These are phyloP conservation scores for Perca fluviatilis DNA, from an alignment of 2,113 vertebrate species.

Conservation along the genomic window DNA sequence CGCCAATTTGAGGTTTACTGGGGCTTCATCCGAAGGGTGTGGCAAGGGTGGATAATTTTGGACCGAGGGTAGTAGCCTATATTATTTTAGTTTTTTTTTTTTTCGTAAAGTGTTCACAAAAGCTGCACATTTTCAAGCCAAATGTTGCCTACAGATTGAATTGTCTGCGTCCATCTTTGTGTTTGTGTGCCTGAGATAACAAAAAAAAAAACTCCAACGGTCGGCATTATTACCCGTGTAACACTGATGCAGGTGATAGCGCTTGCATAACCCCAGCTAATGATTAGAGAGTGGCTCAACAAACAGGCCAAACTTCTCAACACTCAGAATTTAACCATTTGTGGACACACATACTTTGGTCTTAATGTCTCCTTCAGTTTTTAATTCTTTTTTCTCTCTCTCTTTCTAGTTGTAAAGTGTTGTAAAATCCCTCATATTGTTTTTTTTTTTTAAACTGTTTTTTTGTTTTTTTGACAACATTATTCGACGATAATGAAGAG, in stretches of 20 bases:
- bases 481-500: background rate
- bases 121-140: background rate
- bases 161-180: slow-evolving; percentile 39
- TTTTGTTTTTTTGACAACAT: background rate
- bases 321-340: slow-evolving; percentile 1
- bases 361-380: background rate
- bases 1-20: too few relatives aligned
- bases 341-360: background rate
- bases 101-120: background rate
- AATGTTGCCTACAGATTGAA: background rate
- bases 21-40: too few relatives aligned
- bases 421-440: background rate
- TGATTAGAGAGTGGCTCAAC: slow-evolving; percentile 60
- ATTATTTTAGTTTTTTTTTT: background rate
- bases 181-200: slow-evolving; percentile 56
- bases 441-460: background rate
- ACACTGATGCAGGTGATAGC: slow-evolving; percentile 62
- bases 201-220: slow-evolving; percentile 64
- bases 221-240: slow-evolving; percentile 71
- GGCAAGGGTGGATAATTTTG: too few relatives aligned
- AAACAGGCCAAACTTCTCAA: slow-evolving; percentile 52
- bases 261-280: slow-evolving; percentile 77
- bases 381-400: background rate
- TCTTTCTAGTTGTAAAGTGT: background rate
- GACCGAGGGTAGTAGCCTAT: background rate